phyloP scores from a whole-genome alignment of 1,140 invertebrate species.

The Danaus plexippus region DNA sequence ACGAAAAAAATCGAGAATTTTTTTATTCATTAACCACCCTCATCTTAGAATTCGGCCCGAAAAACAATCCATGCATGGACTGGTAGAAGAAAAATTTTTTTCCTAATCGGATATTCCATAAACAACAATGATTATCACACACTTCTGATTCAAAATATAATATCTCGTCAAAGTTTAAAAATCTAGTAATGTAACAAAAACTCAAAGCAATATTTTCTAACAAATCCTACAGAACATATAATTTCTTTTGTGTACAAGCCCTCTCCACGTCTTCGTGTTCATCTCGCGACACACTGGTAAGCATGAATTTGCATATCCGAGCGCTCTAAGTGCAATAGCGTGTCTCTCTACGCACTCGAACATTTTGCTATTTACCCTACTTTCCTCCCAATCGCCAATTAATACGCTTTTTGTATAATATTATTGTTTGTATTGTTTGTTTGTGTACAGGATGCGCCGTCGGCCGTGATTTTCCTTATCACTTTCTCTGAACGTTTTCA shows the following conservation, averaged over 20 bases:
- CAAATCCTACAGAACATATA: no score
- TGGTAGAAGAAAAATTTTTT: no score
- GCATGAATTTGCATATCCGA: constrained; percentile 65
- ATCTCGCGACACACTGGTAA: constrained; percentile 49
- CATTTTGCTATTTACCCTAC: constrained; percentile 48
- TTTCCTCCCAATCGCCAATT: constrained; percentile 44
- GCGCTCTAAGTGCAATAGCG: constrained; percentile 64
- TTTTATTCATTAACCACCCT: constrained; percentile 71
- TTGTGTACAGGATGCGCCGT: no score
- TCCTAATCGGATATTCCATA: no score
- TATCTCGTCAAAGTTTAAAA: no score
- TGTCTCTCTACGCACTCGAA: constrained; percentile 52
- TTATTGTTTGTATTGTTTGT: constrained; percentile 8
- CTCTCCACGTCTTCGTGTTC: constrained; percentile 29
- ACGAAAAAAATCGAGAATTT: constrained; percentile 63
- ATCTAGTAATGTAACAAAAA: no score
- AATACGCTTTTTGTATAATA: constrained; percentile 38
- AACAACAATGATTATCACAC: no score
- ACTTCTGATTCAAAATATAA: no score
- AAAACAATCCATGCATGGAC: constrained; percentile 9
- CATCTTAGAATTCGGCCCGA: constrained; percentile 51
- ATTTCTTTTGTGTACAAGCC: no score
- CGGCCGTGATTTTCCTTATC: no score
- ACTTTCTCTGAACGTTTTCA: neutral
- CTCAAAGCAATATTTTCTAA: no score